Evolutionary conservation across 2,797 vertebrate genomes (phyloP), one percentile per base, ranked within the genome.

Genomic region (Cetoscarus ocellatus): DNA sequence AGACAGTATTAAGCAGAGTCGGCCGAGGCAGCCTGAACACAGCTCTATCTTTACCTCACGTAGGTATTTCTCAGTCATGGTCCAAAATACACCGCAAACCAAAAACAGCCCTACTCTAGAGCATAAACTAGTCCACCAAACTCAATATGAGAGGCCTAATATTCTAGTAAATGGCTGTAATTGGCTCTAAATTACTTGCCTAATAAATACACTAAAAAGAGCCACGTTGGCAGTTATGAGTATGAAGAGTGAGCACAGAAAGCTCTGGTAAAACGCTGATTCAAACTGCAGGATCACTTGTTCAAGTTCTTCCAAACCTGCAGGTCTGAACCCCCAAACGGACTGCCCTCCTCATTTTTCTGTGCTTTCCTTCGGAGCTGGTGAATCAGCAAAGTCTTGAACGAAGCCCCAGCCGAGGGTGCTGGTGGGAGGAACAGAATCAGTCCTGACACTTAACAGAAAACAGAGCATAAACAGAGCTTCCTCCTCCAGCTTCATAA

Each of bases 381-480:
- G 9, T 50, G 36, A 65, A 17, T 39, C 8, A 49, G 5, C 3
- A 13, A 43, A 50, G n/a, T 53, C 34, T 1, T 3, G 18, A 17
- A 27, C 27, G 27, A 3, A 11, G 9, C 1, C 27, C 11, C 48
- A 18, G 52, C 35, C 39, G 66, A 70, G 43, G 10, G n/a, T 45
- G n/a, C 15, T 15, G n/a, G 57, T 6, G 7, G 42, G 66, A 27
- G n/a, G 38, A 43, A 48, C 12, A 10, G 12, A 48, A 27, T 11
- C 43, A 17, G 19, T 4, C 39, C 11, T 39, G 19, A 61, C 55
- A 17, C 58, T 13, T 34, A 6, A 36, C 1, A 53, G 35, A 11
- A 67, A 64, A 3, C 47, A 27, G 57, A 70, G 8, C 17, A n/a
- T 57, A 45, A 75, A 54, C 70, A 77, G 15, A 49, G 38, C 59